Percentiles rank a stretch among this genome's conserved stretches.
These are phyloP conservation scores for Alosa sapidissima DNA, from an alignment of 2,797 vertebrate species.

Conservation along the genomic window DNA sequence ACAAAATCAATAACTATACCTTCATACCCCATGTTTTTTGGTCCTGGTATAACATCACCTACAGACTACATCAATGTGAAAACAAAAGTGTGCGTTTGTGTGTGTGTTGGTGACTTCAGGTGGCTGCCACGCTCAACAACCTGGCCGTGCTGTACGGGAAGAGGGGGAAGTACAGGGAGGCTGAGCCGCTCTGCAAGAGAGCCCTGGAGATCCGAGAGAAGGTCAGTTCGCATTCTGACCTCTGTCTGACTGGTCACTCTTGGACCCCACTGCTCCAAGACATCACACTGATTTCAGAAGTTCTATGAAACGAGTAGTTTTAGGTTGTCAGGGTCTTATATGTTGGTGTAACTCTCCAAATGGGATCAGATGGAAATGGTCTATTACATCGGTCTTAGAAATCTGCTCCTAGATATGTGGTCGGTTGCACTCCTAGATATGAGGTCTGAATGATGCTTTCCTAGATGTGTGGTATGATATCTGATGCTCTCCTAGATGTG, in stretches of 20 bases:
- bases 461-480: too few relatives aligned
- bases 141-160: conserved; percentile 97
- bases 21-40: not conserved
- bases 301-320: not conserved
- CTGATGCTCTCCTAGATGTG: too few relatives aligned
- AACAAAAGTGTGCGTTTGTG: conserved; percentile 2
- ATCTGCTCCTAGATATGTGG: not conserved
- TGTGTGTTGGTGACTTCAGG: conserved; percentile 69
- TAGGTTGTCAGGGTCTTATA: not conserved
- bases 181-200: conserved; percentile 73
- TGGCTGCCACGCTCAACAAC: conserved; percentile 96
- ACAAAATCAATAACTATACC: not conserved
- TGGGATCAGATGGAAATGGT: not conserved
- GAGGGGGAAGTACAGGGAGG: conserved; percentile 96
- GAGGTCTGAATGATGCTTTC: too few relatives aligned
- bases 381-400: not conserved
- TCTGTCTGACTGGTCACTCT: not conserved
- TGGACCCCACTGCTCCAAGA: not conserved
- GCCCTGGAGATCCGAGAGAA: conserved; percentile 19
- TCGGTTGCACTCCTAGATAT: too few relatives aligned
- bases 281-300: not conserved
- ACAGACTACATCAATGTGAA: not conserved
- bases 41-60: not conserved
- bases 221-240: not conserved
- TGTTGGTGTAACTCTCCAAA: not conserved